Conservation (phyloP, 1,140 invertebrate genomes). For the Drosophila sulfurigaster region DNA sequence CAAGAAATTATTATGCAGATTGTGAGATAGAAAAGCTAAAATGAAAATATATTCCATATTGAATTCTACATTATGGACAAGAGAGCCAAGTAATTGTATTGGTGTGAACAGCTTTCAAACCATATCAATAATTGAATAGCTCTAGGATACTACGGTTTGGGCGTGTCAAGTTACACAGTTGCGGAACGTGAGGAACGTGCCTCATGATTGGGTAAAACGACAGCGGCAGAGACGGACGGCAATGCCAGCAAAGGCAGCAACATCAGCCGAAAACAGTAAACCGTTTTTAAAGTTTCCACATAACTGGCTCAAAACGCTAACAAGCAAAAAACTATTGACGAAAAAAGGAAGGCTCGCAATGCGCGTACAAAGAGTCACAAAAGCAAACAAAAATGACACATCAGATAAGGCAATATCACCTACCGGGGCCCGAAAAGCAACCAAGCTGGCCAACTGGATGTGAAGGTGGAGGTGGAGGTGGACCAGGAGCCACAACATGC, state of each 20-base stretch:
- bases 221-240: constrained; percentile 10
- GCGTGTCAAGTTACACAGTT: constrained; percentile 31
- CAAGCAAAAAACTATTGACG: constrained; percentile 77
- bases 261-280: constrained; percentile 72
- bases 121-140: constrained; percentile 39
- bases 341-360: constrained; percentile 67
- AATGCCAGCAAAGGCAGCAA: constrained; percentile 21
- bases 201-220: constrained; percentile 62
- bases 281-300: constrained; percentile 56
- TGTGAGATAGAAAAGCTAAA: constrained; percentile 13
- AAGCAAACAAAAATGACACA: constrained; percentile 78
- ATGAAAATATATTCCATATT: background rate
- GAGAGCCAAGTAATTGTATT: background rate
- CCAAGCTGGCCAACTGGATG: constrained; percentile 20
- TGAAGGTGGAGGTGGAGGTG: constrained; percentile 13
- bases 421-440: constrained; percentile 45
- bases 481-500: constrained; percentile 18
- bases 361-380: constrained; percentile 73
- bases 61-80: background rate
- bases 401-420: constrained; percentile 83
- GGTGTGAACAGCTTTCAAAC: background rate
- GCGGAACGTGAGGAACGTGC: constrained; percentile 61
- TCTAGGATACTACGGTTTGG: constrained; percentile 21
- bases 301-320: constrained; percentile 59
- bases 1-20: constrained; percentile 63